phyloP scores from a whole-genome alignment of 30 jellyfish, hydroid and myxozoan genomes.

The Turritopsis rubra region DNA sequence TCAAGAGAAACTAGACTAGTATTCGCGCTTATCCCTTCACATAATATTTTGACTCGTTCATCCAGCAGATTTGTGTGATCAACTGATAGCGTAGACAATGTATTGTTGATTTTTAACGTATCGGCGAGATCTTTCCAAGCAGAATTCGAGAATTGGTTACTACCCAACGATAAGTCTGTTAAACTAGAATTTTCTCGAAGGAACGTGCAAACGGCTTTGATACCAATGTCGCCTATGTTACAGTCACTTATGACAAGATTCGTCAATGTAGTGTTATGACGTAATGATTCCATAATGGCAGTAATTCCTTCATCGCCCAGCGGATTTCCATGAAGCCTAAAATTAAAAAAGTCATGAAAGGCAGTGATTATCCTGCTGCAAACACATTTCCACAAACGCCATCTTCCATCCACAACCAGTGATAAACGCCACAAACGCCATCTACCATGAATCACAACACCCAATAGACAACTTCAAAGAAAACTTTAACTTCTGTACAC shows the following conservation, averaged over 20 bases:
- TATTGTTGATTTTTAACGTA: constrained; percentile 26
- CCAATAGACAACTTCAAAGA: too few relatives aligned
- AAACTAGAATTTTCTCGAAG: constrained; percentile 9
- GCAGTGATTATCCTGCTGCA: too few relatives aligned
- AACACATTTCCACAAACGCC: too few relatives aligned
- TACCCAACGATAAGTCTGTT: background rate
- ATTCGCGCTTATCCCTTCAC: constrained; percentile 57
- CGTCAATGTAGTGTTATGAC: constrained; percentile 31
- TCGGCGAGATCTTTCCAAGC: constrained; percentile 64
- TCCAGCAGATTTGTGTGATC: constrained; percentile 54
- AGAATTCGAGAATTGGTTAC: background rate
- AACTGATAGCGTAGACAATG: constrained; percentile 51
- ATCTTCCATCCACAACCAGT: too few relatives aligned
- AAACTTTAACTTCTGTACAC: too few relatives aligned
- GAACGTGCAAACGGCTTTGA: constrained; percentile 30
- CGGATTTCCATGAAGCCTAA: constrained; percentile 63
- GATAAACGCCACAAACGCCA: too few relatives aligned
- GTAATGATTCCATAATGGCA: constrained; percentile 40
- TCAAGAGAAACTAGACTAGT: constrained; percentile 45
- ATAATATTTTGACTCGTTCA: constrained; percentile 49
- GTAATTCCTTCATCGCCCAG: constrained; percentile 64
- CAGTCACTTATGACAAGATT: constrained; percentile 58
- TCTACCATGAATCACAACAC: too few relatives aligned
- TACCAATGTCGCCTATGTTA: constrained; percentile 53
- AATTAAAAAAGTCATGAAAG: background rate